Conservation (phyloP, 2,888 invertebrate genomes). For the Erannis defoliaria region DNA sequence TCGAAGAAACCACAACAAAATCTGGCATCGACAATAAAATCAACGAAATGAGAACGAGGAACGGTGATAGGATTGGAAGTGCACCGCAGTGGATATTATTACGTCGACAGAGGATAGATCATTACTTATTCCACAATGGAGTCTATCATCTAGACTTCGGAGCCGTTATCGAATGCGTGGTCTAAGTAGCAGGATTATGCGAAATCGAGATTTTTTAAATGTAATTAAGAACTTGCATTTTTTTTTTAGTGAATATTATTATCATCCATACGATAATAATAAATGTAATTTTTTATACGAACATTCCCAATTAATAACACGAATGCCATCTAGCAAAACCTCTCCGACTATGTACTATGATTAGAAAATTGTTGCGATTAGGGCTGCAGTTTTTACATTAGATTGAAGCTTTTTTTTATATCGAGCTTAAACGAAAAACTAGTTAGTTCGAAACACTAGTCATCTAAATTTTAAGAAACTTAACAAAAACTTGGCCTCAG, state of each 20-base stretch:
- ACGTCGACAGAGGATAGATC: slow-evolving; percentile 50
- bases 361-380: no score
- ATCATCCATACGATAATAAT: no score
- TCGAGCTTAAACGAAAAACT: no score
- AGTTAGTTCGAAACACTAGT: not conserved
- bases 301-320: no score
- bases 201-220: slow-evolving; percentile 5
- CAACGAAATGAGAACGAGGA: slow-evolving; percentile 47
- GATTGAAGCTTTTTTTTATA: not conserved
- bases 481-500: slow-evolving; percentile 50
- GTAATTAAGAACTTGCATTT: not conserved
- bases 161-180: slow-evolving; percentile 63
- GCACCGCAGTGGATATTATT: slow-evolving; percentile 54
- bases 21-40: slow-evolving; percentile 43
- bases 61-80: slow-evolving; percentile 51
- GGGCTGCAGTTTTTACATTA: no score
- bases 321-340: no score
- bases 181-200: slow-evolving; percentile 40
- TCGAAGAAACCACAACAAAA: slow-evolving; percentile 38
- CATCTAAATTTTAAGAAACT: not conserved
- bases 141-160: slow-evolving; percentile 69
- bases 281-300: no score
- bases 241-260: no score
- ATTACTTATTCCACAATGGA: slow-evolving; percentile 70
- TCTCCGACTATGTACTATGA: no score